Percentiles rank a stretch among this genome's conserved stretches.
Evolutionary conservation across 2,113 vertebrate genomes (phyloP).

Genomic region (Siphamia tubifer): DNA sequence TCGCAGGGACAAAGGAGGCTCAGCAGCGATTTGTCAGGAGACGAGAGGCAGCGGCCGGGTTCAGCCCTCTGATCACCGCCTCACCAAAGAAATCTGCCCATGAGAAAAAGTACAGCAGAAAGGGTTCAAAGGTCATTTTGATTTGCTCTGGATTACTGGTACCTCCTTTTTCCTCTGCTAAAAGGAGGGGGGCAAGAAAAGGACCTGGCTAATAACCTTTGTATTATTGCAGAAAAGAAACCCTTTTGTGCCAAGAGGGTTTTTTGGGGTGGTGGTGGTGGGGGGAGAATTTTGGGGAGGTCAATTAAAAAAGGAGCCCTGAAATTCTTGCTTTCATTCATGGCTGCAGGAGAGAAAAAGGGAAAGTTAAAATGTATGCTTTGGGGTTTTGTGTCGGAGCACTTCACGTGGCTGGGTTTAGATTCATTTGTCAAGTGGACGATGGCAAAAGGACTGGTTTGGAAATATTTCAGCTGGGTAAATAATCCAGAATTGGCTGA

Average conservation of each 20-base stretch:
- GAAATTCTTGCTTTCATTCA: slow-evolving; percentile 71
- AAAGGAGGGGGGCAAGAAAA: slow-evolving; percentile 75
- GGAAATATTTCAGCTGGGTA: slow-evolving; percentile 37
- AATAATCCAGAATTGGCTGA: not conserved
- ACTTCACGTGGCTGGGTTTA: slow-evolving; percentile 34
- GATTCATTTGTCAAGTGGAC: slow-evolving; percentile 52
- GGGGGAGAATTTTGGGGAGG: slow-evolving; percentile 78
- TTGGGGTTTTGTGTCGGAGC: slow-evolving; percentile 48
- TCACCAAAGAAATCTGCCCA: slow-evolving; percentile 89
- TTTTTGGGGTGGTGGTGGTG: slow-evolving; percentile 56
- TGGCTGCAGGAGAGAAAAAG: slow-evolving; percentile 31
- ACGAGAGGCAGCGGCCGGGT: slow-evolving; percentile 89
- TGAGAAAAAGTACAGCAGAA: slow-evolving; percentile 96
- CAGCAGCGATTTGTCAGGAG: slow-evolving; percentile 94
- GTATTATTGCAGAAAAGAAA: slow-evolving; percentile 80
- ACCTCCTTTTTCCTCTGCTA: slow-evolving; percentile 84
- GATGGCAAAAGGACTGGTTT: slow-evolving; percentile 6
- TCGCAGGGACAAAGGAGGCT: slow-evolving; percentile 87
- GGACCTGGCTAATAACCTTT: slow-evolving; percentile 89
- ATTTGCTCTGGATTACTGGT: slow-evolving; percentile 92
- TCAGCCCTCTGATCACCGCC: slow-evolving; percentile 89
- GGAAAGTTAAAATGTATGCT: slow-evolving; percentile 68
- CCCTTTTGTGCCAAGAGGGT: slow-evolving; percentile 81
- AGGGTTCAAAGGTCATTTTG: slow-evolving; percentile 95
- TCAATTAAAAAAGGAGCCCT: slow-evolving; percentile 84